Evolutionary conservation across 1,140 invertebrate species (phyloP), one percentile per base, ranked within the genome.

Genomic region (Drosophila kurseongensis): DNA sequence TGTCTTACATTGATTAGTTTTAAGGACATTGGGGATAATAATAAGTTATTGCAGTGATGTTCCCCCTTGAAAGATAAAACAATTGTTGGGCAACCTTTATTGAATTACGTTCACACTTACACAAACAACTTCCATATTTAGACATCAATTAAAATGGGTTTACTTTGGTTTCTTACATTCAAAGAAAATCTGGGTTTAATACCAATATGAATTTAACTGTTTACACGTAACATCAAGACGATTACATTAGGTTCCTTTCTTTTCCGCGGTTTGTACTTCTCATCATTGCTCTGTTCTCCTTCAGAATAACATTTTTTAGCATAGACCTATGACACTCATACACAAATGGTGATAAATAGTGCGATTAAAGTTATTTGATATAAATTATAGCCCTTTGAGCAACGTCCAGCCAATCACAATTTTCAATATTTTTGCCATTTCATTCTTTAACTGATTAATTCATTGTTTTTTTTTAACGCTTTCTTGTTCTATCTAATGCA

Each of bases 61-160:
- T 35, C 10, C 32, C 32, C 14, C 42, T 13, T 29, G 0, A 29
- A 13, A 50, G 18, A 18, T 9, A 48, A 42, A 29, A 44, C n/a
- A 18, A 0, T 40, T 52, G 1, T 14, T 42, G 41, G 13, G 41
- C 29, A 60, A 66, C 51, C 47, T 79, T 82, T 82, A 88, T 68
- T 78, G 45, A 80, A 65, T 62, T 38, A 38, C 35, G 23, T 58
- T 60, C 55, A 75, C 57, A 74, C 51, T 48, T 71, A 76, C 35
- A 56, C 58, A 36, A 14, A 40, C 16, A 65, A 52, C 18, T 55
- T 23, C 6, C 41, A 71, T 69, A 71, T 36, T 36, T 71, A 69
- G 67, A 71, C 65, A 71, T 56, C 59, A 44, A 55, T 67, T 41
- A 18, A 27, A 57, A 12, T 35, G 12, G 36, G 13, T 18, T 16